These are phyloP conservation scores for Pelodytes ibericus DNA, from an alignment of 2,797 vertebrate species.

Conservation along the genomic window DNA sequence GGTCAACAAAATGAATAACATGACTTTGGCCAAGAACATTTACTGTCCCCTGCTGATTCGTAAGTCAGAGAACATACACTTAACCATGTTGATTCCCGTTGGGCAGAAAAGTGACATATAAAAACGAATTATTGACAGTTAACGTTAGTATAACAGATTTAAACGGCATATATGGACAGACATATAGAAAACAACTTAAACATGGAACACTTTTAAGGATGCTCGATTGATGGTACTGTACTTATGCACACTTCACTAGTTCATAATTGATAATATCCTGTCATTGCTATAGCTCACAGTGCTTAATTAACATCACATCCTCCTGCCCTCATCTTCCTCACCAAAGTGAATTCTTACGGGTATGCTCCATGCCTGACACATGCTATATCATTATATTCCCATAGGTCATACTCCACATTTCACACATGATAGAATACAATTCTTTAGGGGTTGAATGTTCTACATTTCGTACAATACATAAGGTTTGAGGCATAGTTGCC, in stretches of 20 bases:
- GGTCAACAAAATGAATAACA: too few species aligned
- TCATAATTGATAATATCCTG: background rate
- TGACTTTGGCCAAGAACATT: too few species aligned
- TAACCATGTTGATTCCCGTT: too few species aligned
- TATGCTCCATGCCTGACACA: slow-evolving; percentile 25
- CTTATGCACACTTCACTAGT: background rate
- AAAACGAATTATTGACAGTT: too few species aligned
- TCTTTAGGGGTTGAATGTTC: slow-evolving; percentile 36
- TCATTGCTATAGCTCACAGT: background rate
- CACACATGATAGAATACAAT: slow-evolving; percentile 20
- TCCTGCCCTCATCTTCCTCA: background rate
- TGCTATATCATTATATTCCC: slow-evolving; percentile 41
- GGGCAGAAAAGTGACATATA: too few species aligned
- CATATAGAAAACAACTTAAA: too few species aligned
- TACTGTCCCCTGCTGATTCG: too few species aligned
- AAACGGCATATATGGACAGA: too few species aligned
- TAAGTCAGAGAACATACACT: too few species aligned
- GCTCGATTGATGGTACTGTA: too few species aligned
- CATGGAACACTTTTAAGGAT: too few species aligned
- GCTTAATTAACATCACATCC: background rate
- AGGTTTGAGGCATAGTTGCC: slow-evolving; percentile 33
- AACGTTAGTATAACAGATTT: too few species aligned
- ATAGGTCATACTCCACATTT: slow-evolving; percentile 35
- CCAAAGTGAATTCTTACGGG: slow-evolving; percentile 10
- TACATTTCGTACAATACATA: slow-evolving; percentile 37